These are phyloP conservation scores for Aphelocoma coerulescens DNA, from an alignment of 2,113 vertebrate genomes.

Conservation along the genomic window DNA sequence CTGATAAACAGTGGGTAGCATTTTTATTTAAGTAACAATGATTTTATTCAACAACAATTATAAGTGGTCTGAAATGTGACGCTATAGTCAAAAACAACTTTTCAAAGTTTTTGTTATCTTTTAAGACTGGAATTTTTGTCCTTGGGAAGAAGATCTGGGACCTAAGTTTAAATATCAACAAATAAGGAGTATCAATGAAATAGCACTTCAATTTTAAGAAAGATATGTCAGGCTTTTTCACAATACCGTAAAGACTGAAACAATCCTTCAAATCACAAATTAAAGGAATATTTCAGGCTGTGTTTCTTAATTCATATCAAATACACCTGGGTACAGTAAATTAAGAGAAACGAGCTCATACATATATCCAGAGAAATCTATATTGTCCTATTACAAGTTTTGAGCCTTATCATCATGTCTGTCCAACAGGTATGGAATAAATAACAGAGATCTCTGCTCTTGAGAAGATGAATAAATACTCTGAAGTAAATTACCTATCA, in stretches of 20 bases:
- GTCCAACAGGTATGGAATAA: accelerated
- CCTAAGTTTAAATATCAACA: not conserved
- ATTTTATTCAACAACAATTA: conserved; percentile 12
- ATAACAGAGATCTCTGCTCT: not conserved
- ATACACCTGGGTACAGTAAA: not conserved
- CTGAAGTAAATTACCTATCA: not conserved
- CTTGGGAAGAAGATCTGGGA: not conserved
- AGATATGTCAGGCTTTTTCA: not conserved
- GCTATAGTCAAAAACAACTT: not conserved
- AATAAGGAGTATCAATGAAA: not conserved
- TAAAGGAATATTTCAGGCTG: not conserved
- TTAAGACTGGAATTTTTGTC: not conserved
- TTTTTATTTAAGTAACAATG: conserved; percentile 65
- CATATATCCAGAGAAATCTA: not conserved
- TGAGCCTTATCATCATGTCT: not conserved
- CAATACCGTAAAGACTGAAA: not conserved
- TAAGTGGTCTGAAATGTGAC: conserved; percentile 36
- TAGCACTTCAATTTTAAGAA: not conserved
- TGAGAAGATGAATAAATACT: not conserved
- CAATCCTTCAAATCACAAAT: not conserved
- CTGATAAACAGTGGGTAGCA: conserved; percentile 55
- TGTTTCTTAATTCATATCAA: not conserved
- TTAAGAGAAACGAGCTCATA: not conserved
- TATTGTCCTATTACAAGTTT: not conserved
- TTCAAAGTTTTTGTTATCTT: not conserved